Base-by-base conservation (phyloP, 1,140 invertebrate genomes). In the Mizuhopecten yessoensis region DNA sequence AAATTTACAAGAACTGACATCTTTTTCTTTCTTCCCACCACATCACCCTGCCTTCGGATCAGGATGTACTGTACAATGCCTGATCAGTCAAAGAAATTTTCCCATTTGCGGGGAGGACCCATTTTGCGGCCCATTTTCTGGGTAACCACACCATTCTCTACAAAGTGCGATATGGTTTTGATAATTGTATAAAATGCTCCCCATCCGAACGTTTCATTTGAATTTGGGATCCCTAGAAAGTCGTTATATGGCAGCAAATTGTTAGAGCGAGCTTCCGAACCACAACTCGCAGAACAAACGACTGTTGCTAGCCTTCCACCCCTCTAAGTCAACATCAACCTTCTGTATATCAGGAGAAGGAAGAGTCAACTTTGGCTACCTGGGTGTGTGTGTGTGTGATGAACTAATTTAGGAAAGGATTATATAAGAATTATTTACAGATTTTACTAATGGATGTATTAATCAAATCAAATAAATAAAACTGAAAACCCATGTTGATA, bases 131-230 rank as follows among this genome's bases (percentile, higher is more conserved):
- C 57, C 23, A 29, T 29, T 75, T 29, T 29, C 1, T n/a, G 57
- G 57, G 23, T 29, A 75, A 75, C 15, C 57, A n/a, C 15, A n/a
- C 57, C 1, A 75, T n/a, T 75, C n/a, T 29, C 5, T 29, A 29
- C 57, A 23, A 29, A 75, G 57, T 75, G 57, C 57, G 29, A 75
- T 75, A 75, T 75, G 57, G 57, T 75, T 75, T 75, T n/a, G 57
- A 75, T 75, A 75, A 75, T 75, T 75, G n/a, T 75, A 75, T 75
- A 9, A 75, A 75, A 75, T 75, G 57, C 57, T 75, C 23, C n/a
- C 23, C 23, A 75, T 75, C n/a, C 57, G n/a, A 75, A 75, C 11
- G 23, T n/a, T 75, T 75, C 57, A 75, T 75, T 29, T 75, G 57
- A 75, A 75, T 75, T 75, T 75, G 57, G 1, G 57, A 29, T 75